These are phyloP conservation scores for Griposia aprilina DNA, from an alignment of 2,888 invertebrate species.

Conservation along the genomic window DNA sequence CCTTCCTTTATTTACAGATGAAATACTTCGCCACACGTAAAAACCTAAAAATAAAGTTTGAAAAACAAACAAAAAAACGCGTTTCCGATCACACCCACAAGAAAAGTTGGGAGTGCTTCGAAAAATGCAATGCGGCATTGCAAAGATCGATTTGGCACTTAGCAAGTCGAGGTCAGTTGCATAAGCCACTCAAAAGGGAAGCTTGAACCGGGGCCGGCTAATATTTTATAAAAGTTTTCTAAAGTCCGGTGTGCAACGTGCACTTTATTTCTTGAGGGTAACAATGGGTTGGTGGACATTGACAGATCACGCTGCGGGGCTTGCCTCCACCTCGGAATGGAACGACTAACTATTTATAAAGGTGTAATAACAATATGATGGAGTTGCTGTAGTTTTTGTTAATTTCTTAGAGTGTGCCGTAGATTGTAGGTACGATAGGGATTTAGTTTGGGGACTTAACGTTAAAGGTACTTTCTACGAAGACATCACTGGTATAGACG, in stretches of 20 bases:
- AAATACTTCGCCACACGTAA: constrained; percentile 32
- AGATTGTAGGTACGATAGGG: not conserved
- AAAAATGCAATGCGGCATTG: constrained; percentile 66
- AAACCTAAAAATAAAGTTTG: constrained; percentile 45
- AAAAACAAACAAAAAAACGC: constrained; percentile 56
- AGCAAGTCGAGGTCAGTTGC: constrained; percentile 68
- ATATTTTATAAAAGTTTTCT: constrained; percentile 83
- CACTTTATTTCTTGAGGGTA: constrained; percentile 82
- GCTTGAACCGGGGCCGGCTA: constrained; percentile 64
- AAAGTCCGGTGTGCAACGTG: constrained; percentile 75
- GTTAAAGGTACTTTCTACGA: too few relatives aligned
- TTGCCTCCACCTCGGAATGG: constrained; percentile 54
- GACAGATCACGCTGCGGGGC: constrained; percentile 77
- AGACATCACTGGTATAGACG: too few relatives aligned
- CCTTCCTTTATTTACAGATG: constrained; percentile 34
- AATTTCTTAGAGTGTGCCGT: constrained; percentile 33
- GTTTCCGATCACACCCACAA: constrained; percentile 44
- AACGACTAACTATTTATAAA: constrained; percentile 58
- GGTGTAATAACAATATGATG: constrained; percentile 63
- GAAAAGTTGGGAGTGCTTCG: constrained; percentile 65
- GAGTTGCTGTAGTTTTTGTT: constrained; percentile 47
- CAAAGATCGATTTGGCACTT: constrained; percentile 69
- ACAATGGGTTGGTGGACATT: constrained; percentile 84
- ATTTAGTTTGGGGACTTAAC: not conserved
- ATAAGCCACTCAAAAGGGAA: constrained; percentile 69